Base-by-base conservation (phyloP, 2,113 vertebrate species). In the Silurus glanis region DNA sequence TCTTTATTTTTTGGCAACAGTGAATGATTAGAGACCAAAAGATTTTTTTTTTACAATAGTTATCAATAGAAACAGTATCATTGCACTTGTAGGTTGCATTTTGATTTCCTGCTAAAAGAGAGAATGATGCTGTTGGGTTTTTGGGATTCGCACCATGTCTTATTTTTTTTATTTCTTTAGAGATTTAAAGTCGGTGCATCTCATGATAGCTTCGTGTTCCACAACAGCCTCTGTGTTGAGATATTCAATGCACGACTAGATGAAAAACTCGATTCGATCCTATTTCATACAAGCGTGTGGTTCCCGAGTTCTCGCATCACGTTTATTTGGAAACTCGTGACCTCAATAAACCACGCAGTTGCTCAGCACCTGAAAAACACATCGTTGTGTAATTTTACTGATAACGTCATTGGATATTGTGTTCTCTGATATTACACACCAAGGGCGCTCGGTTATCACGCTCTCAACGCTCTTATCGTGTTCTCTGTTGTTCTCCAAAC, bases 401-500 rank as follows among this genome's bases (percentile, higher is more conserved):
- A 53, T 76, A 76, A 51, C 6, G 23, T 55, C 2, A 55, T 23
- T 55, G 74, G 4, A 76, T 76, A 25, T 76, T 76, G 49, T 55
- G 49, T 76, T 76, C 49, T 55, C 12, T 76, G 49, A 76, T 76
- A 76, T 76, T 25, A 76, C 21, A 76, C 12, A 16, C 23, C 74
- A 14, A 25, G 49, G 23, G 5, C 19, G 10, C 6, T 47, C 21
- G 49, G 47, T 37, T 14, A 23, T 23, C 14, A 19, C 75, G 74
- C 25, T 82, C 5, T 79, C 8, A 58, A 37, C 1, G 25, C 3
- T 37, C 19, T 51, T 83, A 5, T 74, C 0, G 45, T 67, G 19
- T 82, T 49, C 80, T 58, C 25, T 53, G 14, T 9, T 58, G 13
- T 82, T 37, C 51, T 85, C 85, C 69, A 76, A 84, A n/a, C 87